Conservation (phyloP, 2,113 vertebrate genomes). For the Sceloporus undulatus region DNA sequence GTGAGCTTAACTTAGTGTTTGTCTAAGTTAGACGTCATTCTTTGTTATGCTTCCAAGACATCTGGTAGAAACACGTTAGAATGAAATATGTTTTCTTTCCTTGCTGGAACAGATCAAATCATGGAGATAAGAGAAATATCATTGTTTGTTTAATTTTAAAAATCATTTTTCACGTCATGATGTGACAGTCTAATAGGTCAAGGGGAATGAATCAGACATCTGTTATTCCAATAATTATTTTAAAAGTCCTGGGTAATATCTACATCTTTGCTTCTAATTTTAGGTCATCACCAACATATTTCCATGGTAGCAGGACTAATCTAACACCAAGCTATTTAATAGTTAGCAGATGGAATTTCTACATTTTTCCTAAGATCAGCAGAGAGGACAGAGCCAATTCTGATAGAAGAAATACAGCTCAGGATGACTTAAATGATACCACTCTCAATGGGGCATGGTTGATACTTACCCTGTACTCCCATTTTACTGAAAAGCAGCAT, state of each 20-base stretch:
- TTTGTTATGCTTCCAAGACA: constrained; percentile 52
- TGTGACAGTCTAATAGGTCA: not conserved
- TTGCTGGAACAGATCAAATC: constrained; percentile 40
- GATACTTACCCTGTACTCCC: not conserved
- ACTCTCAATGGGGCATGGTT: no score
- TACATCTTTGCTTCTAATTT: constrained; percentile 8
- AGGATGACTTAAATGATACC: not conserved
- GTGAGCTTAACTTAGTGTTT: constrained; percentile 54
- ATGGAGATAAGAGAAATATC: constrained; percentile 32
- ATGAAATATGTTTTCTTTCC: constrained; percentile 36
- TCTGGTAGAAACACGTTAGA: constrained; percentile 46
- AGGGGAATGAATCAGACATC: constrained; percentile 12
- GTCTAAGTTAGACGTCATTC: constrained; percentile 52
- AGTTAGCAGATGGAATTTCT: not conserved
- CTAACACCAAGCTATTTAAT: not conserved
- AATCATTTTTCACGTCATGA: constrained; percentile 4
- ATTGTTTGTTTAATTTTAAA: constrained; percentile 9
- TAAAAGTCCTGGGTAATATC: not conserved
- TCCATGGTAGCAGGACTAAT: not conserved
- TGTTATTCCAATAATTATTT: constrained; percentile 18
- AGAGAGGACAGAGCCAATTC: not conserved
- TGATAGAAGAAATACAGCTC: not conserved
- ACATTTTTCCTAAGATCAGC: not conserved
- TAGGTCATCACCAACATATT: not conserved
- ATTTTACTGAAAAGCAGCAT: constrained; percentile 2